Evolutionary conservation across 2,113 vertebrate species (phyloP).

Genomic region (Corvus moneduloides): DNA sequence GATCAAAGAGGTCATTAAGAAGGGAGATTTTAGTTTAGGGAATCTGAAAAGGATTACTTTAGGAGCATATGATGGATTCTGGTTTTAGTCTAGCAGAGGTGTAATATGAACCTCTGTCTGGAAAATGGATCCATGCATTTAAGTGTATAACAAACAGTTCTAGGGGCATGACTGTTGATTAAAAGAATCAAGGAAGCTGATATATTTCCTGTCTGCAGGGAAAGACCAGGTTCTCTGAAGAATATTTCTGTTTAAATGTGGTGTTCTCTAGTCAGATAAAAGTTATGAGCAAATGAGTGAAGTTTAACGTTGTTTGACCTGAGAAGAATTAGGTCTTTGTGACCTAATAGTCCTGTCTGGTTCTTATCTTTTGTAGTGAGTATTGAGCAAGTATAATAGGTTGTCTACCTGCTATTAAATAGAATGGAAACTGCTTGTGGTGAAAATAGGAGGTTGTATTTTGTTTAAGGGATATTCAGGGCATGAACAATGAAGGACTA

Average conservation of each 20-base stretch:
- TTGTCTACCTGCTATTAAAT: neutral
- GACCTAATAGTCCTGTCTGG: neutral
- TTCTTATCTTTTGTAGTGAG: neutral
- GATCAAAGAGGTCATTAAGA: neutral
- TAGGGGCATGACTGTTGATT: neutral
- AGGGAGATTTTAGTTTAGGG: neutral
- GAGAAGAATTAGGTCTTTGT: neutral
- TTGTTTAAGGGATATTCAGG: neutral
- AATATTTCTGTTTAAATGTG: neutral
- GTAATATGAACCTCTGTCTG: neutral
- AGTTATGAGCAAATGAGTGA: neutral
- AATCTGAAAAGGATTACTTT: neutral
- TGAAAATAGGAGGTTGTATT: neutral
- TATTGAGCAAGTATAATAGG: neutral
- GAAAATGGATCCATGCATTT: neutral
- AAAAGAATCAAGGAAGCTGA: neutral
- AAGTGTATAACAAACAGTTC: neutral
- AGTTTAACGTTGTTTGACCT: neutral
- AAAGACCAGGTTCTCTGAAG: neutral
- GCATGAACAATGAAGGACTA: neutral
- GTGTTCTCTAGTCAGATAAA: neutral
- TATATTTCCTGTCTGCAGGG: neutral
- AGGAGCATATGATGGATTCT: neutral
- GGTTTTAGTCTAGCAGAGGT: neutral
- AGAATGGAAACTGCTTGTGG: neutral